Conservation (phyloP, 2,113 vertebrate species). For the Coreoperca whiteheadi region DNA sequence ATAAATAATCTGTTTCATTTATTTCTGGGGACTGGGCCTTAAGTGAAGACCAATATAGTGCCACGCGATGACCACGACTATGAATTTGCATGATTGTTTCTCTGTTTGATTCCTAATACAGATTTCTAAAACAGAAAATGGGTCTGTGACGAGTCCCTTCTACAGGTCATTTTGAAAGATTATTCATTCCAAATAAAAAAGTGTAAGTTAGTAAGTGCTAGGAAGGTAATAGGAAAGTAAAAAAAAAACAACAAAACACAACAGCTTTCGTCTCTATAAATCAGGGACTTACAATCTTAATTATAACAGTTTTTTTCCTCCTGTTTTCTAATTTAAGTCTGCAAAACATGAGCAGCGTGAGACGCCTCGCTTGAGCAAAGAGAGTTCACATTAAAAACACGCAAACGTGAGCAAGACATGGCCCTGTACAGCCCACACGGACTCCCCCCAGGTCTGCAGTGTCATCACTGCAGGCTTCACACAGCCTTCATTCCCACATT, state of each 20-base stretch:
- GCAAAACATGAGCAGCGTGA: conserved; percentile 4
- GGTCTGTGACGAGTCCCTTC: not conserved
- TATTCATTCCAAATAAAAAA: not conserved
- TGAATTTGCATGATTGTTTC: not conserved
- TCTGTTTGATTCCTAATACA: not conserved
- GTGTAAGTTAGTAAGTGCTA: rapidly evolving
- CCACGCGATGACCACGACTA: not conserved
- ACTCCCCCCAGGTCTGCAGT: not conserved
- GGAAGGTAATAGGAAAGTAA: too few species aligned
- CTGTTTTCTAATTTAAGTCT: not conserved
- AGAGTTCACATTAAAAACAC: not conserved
- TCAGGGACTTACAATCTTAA: not conserved
- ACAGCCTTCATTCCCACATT: not conserved
- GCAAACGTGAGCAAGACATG: not conserved
- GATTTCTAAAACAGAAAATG: not conserved
- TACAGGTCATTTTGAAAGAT: not conserved
- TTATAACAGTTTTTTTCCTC: not conserved
- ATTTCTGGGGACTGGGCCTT: not conserved
- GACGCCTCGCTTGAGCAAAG: not conserved
- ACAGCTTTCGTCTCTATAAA: not conserved
- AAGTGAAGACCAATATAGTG: not conserved
- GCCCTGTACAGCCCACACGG: conserved; percentile 20
- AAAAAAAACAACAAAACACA: too few species aligned
- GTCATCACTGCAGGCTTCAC: not conserved
- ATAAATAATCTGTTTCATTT: not conserved